These are phyloP conservation scores for Rhizoglyphus robini DNA, from an alignment of 1,140 invertebrate genomes.

Conservation along the genomic window DNA sequence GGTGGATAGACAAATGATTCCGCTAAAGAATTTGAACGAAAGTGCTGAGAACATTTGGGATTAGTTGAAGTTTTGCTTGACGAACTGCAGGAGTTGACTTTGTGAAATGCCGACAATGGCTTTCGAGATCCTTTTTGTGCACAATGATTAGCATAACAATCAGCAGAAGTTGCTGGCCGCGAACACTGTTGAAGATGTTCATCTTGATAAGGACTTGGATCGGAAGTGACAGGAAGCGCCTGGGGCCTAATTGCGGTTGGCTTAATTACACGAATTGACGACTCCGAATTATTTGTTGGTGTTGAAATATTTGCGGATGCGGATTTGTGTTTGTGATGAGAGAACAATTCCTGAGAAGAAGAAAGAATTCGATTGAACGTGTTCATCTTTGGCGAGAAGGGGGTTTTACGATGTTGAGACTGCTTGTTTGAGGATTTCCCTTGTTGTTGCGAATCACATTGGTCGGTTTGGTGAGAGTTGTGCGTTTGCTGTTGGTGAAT, in stretches of 20 bases:
- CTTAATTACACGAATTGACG: neutral
- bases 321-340: neutral
- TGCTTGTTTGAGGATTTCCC: neutral
- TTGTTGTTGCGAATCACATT: neutral
- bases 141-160: neutral
- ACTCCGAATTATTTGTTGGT: neutral
- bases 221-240: neutral
- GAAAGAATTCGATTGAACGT: neutral
- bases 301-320: too few species aligned
- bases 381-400: neutral
- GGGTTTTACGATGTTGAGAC: neutral
- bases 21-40: neutral
- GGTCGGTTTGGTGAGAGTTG: too few species aligned
- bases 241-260: neutral
- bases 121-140: neutral
- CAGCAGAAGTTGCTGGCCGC: neutral
- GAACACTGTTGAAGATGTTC: too few species aligned
- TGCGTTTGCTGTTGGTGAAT: too few species aligned
- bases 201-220: too few species aligned
- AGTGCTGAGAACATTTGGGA: neutral
- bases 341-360: neutral
- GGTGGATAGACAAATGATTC: neutral
- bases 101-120: neutral
- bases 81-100: neutral
- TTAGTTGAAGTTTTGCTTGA: neutral